Conservation (phyloP, 2,797 vertebrate genomes). For the Sarcoramphus papa region DNA sequence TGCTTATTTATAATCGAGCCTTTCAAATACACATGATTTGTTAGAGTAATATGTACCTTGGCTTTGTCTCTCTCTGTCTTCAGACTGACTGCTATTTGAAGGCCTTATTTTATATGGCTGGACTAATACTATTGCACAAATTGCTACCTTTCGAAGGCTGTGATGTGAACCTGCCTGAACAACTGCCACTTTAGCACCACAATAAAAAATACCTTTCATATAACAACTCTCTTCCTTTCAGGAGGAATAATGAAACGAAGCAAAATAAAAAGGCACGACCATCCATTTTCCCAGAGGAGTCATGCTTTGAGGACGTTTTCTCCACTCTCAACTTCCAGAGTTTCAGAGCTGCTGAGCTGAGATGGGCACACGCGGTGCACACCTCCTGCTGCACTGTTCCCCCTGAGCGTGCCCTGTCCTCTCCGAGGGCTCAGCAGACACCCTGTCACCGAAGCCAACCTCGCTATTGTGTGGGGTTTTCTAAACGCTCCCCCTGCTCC, state of each 20-base stretch:
- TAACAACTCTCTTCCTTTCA: conserved; percentile 4
- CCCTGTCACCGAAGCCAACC: neutral
- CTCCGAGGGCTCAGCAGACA: neutral
- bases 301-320: neutral
- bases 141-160: conserved; percentile 31
- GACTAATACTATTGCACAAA: conserved; percentile 44
- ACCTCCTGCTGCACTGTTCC: accelerated
- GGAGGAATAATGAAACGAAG: neutral
- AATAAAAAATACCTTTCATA: conserved; percentile 35
- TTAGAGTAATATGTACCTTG: neutral
- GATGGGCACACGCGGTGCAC: accelerated
- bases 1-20: neutral
- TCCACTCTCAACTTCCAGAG: neutral
- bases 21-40: conserved; percentile 39
- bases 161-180: conserved; percentile 18
- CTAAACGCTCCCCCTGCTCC: neutral
- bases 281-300: neutral
- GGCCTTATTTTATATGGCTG: neutral
- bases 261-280: neutral
- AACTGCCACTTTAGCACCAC: conserved; percentile 39
- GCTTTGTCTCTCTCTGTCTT: neutral
- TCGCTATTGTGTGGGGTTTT: accelerated
- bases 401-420: accelerated
- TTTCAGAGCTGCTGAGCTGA: neutral
- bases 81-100: neutral